These are phyloP conservation scores for Megalonaias nervosa DNA, from an alignment of 1,140 invertebrate genomes.

Conservation along the genomic window DNA sequence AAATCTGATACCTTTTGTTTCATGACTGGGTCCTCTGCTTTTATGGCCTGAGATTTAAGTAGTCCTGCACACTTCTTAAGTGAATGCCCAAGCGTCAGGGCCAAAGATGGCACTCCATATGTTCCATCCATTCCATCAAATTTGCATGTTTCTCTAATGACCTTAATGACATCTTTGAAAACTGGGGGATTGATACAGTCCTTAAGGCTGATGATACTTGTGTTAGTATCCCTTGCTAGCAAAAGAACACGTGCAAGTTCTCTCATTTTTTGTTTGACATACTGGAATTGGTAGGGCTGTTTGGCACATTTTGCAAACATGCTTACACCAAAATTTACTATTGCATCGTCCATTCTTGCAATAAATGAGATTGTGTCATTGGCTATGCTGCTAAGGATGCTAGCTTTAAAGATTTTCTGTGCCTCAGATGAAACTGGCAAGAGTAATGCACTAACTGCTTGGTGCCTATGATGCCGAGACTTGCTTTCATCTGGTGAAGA, in stretches of 20 bases:
- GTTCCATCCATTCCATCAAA: not conserved
- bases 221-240: slow-evolving; percentile 17
- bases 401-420: not conserved
- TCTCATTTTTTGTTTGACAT: not conserved
- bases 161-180: not conserved
- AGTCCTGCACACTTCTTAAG: slow-evolving; percentile 26
- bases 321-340: slow-evolving; percentile 1
- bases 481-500: not conserved
- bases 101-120: too few species aligned
- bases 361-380: not conserved
- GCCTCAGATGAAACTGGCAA: not conserved
- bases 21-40: not conserved
- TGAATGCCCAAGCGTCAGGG: slow-evolving; percentile 14
- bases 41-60: slow-evolving; percentile 3
- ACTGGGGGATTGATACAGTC: too few species aligned
- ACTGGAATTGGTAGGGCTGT: too few species aligned
- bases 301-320: too few species aligned
- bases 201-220: too few species aligned
- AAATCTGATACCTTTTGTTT: slow-evolving; percentile 12
- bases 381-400: not conserved
- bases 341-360: not conserved
- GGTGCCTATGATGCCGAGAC: not conserved
- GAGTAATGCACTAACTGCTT: not conserved
- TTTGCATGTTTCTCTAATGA: not conserved
- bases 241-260: slow-evolving; percentile 12